Conservation (phyloP, 1,140 invertebrate species). For the Tetramorium simillimum region DNA sequence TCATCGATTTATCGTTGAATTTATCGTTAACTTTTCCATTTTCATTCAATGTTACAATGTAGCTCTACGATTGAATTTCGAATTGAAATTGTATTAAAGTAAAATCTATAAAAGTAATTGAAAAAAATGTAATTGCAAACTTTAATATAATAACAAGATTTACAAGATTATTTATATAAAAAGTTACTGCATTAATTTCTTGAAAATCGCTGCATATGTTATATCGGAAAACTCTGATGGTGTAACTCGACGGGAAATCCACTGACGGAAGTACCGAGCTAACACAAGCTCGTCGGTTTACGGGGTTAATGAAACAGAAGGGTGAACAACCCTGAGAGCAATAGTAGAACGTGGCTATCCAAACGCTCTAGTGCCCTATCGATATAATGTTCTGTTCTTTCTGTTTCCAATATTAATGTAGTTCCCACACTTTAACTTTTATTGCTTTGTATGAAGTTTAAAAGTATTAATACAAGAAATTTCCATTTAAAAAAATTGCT, state of each 20-base stretch:
- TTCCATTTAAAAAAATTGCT: constrained; percentile 7
- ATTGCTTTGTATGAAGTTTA: not conserved
- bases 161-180: not conserved
- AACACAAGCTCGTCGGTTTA: constrained; percentile 43
- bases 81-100: not conserved
- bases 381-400: not conserved
- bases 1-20: no score
- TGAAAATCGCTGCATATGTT: constrained; percentile 44
- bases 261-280: constrained; percentile 32
- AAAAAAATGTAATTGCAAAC: not conserved
- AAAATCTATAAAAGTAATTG: not conserved
- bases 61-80: not conserved
- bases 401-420: not conserved
- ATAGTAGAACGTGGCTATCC: constrained; percentile 56
- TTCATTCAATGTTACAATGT: not conserved
- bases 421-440: not conserved
- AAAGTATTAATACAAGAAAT: constrained; percentile 5
- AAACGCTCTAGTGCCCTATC: not conserved
- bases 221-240: constrained; percentile 30
- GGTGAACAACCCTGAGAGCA: constrained; percentile 76
- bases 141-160: not conserved
- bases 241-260: constrained; percentile 43
- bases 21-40: not conserved
- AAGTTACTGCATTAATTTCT: constrained; percentile 8
- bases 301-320: constrained; percentile 83